Evolutionary conservation across 2,888 invertebrate species (phyloP), one percentile per base, ranked within the genome.

Genomic region (Phlogophora meticulosa): DNA sequence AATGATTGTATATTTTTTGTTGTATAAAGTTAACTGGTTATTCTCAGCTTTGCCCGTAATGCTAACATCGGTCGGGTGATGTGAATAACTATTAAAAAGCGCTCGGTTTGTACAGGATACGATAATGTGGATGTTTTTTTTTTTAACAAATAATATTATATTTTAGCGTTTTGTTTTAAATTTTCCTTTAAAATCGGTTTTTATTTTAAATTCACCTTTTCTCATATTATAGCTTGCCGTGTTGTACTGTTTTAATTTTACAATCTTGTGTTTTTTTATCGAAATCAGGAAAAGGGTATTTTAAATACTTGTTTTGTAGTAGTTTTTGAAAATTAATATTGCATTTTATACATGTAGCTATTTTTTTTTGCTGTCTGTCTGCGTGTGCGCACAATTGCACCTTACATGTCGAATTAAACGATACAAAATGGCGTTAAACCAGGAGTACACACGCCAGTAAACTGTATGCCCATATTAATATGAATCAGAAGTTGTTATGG

Each of bases 351-450:
- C 24, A 43, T 48, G 52, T 67, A 57, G 57, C 32, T 68, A 28
- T 55, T 28, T n/a, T 28, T n/a, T 40, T 42, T 17, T 24, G 71
- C 70, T 73, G 69, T 45, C 76, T 70, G 72, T 52, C 48, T 34
- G 28, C 38, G 20, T 28, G 13, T 58, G 4, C 10, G 28, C 7
- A 20, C 32, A 52, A 36, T 55, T 32, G n/a, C 46, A 40, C 32
- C 22, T 7, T 22, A 4, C 7, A n/a, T 38, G 5, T 22, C 22
- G n/a, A n/a, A n/a, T n/a, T n/a, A n/a, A n/a, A n/a, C n/a, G n/a
- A n/a, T n/a, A n/a, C n/a, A n/a, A n/a, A n/a, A n/a, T n/a, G n/a
- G n/a, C n/a, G n/a, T n/a, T n/a, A n/a, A n/a, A n/a, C n/a, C n/a
- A n/a, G n/a, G n/a, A n/a, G n/a, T n/a, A n/a, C n/a, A n/a, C n/a